A percentile compares a stretch with the other conserved stretches of the same genome.
Evolutionary conservation across 2,888 invertebrate species (phyloP).

Genomic region (Apamea monoglypha): DNA sequence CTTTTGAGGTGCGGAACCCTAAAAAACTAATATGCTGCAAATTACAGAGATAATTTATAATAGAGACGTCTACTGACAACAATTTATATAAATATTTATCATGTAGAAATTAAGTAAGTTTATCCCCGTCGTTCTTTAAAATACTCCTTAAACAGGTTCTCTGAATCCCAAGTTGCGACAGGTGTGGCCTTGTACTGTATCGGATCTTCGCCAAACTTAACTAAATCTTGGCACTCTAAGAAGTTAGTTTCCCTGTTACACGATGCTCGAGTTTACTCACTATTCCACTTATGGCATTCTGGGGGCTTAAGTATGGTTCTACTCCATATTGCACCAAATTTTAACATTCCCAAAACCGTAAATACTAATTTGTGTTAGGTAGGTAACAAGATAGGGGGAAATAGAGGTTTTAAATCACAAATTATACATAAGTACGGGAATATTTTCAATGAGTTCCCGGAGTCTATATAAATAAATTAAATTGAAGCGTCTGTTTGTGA

Average conservation of each 20-base stretch:
- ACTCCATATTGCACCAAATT: background rate
- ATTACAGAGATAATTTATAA: background rate
- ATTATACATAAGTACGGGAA: background rate
- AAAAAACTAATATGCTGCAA: background rate
- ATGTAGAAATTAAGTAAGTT: background rate
- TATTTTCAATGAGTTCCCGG: background rate
- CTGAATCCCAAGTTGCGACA: background rate
- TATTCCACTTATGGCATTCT: background rate
- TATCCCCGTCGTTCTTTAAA: no score
- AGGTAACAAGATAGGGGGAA: background rate
- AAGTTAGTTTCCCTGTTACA: background rate
- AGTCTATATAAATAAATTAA: background rate
- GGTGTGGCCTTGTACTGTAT: background rate
- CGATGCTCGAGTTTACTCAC: background rate
- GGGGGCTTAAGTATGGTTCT: background rate
- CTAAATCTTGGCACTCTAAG: background rate
- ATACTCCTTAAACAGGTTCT: background rate
- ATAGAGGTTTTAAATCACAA: background rate
- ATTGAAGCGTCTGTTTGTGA: no score
- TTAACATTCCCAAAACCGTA: background rate
- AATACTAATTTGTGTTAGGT: background rate
- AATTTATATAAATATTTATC: background rate
- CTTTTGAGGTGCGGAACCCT: background rate
- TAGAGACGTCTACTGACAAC: background rate
- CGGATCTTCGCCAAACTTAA: background rate